Percentiles rank a stretch among this genome's conserved stretches.
Evolutionary conservation across 2,888 invertebrate species (phyloP).

Genomic region (Pyrochroa serraticornis): DNA sequence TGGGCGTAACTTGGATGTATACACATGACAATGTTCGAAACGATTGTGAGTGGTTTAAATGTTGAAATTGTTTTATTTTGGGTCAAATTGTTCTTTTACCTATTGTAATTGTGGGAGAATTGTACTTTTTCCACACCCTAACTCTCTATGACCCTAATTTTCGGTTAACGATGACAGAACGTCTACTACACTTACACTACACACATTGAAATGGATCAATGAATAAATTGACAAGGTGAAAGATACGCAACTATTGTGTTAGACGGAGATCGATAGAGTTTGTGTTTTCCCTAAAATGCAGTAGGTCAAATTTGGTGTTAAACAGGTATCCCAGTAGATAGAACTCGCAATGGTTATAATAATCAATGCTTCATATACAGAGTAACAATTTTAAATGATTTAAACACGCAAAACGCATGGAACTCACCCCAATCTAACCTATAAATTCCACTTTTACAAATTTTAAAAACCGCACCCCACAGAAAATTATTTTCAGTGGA

Average conservation of each 20-base stretch:
- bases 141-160: conserved; percentile 48
- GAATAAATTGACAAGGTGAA: no score
- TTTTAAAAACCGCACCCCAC: no score
- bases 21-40: conserved; percentile 8
- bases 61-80: background rate
- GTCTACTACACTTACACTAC: background rate
- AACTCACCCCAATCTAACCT: no score
- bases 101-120: conserved; percentile 30
- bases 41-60: background rate
- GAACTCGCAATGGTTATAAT: background rate
- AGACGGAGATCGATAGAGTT: conserved; percentile 4
- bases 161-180: conserved; percentile 19
- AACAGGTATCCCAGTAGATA: background rate
- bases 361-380: background rate
- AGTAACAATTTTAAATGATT: no score
- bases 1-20: conserved; percentile 22
- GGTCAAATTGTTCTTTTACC: background rate
- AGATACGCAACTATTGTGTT: background rate
- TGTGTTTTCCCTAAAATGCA: conserved; percentile 5
- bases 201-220: conserved; percentile 4
- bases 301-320: conserved; percentile 1
- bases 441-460: no score
- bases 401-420: no score
- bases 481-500: no score
- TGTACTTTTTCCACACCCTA: conserved; percentile 47